Evolutionary conservation across 2,797 vertebrate genomes (phyloP).

Genomic region (Cossypha polioptera): DNA sequence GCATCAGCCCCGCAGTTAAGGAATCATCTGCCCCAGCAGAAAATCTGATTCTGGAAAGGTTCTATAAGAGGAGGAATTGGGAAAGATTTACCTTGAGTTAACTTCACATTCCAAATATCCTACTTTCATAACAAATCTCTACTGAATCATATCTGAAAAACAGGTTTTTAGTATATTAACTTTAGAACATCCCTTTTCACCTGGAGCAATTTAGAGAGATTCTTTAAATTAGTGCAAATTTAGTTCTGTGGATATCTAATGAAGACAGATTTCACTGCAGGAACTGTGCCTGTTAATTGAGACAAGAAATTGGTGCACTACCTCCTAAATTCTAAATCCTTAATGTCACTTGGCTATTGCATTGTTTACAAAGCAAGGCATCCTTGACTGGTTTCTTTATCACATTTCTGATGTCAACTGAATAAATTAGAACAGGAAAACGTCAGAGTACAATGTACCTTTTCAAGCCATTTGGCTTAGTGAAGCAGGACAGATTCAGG

Average conservation of each 20-base stretch:
- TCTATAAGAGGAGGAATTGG: not conserved
- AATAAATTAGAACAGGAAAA: slow-evolving; percentile 53
- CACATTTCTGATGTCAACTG: slow-evolving; percentile 28
- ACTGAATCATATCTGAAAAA: not conserved
- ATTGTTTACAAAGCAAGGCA: slow-evolving; percentile 48
- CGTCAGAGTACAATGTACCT: not conserved
- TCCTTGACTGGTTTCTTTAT: slow-evolving; percentile 52
- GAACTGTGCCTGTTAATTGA: not conserved
- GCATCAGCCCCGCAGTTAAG: not conserved
- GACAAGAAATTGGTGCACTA: not conserved
- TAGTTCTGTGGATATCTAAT: not conserved
- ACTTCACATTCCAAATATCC: not conserved
- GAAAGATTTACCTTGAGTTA: not conserved
- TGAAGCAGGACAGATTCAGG: slow-evolving; percentile 14
- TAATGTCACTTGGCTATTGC: not conserved
- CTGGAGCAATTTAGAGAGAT: not conserved
- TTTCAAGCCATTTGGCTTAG: slow-evolving; percentile 16
- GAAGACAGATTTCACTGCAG: not conserved
- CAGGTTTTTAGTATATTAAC: not conserved
- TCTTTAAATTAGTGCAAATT: not conserved
- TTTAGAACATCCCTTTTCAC: not conserved
- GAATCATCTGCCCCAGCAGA: not conserved
- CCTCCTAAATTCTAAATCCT: slow-evolving; percentile 16
- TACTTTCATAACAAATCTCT: not conserved
- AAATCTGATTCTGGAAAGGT: not conserved